Evolutionary conservation across 2,113 vertebrate genomes (phyloP), one percentile per base, ranked within the genome.

Genomic region (Puffinus mauretanicus): DNA sequence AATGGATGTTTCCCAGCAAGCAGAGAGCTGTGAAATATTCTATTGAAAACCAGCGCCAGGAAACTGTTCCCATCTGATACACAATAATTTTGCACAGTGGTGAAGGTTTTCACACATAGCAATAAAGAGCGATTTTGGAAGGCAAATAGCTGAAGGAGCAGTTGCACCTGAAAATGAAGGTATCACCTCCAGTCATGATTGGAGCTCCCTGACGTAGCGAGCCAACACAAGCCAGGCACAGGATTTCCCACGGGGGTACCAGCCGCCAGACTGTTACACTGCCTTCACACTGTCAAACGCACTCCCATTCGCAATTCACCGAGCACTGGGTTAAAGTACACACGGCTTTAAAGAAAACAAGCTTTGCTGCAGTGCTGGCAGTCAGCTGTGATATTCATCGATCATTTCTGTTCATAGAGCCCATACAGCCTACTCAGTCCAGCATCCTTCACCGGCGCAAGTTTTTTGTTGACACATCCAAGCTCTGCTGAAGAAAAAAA

Each of bases 131-230:
- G 73, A 64, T 70, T 96, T 90, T 22, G 13, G 77, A 54, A 96
- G 67, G 90, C 71, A 90, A 93, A 90, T 17, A 62, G 65, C 88
- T 84, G 93, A 78, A 90, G 76, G 88, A 92, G 65, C 69, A 75
- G 78, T 78, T 62, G 90, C 86, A 95, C 90, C 93, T 97, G 94
- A 67, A 94, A 96, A 96, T 91, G 82, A 76, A 92, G 70, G 86
- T 64, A 71, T 94, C 95, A 88, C 91, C 93, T 64, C 64, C 2
- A 58, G 94, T 73, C 75, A n/a, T 15, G 83, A 81, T 34, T 89
- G 86, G 67, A 79, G 70, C 82, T 93, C 78, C 67, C 51, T 51
- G 88, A 73, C 0, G 8, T 55, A 12, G 32, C 2, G 25, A 82
- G 58, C 25, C 75, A 49, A 40, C 62, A 15, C 2, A 10, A 88